A percentile compares a stretch with the other conserved stretches of the same genome.
These are phyloP conservation scores for Camponotus fellah DNA, from an alignment of 2,888 invertebrate genomes.

Conservation along the genomic window DNA sequence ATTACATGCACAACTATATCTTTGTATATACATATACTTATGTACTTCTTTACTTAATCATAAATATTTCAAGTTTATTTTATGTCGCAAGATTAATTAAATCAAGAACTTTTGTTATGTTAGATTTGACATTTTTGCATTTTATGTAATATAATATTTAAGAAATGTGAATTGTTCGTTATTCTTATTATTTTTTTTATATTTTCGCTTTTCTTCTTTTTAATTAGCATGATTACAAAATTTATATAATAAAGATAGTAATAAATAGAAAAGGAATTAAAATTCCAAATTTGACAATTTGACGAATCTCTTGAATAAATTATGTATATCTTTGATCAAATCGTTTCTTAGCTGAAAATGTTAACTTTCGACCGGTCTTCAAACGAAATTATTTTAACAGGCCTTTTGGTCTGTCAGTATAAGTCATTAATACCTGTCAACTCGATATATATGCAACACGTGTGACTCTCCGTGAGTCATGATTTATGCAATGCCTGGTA, in stretches of 20 bases:
- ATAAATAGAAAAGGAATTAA: background rate
- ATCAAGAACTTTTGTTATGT: background rate
- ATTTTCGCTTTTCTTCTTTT: background rate
- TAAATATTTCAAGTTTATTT: background rate
- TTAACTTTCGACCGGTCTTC: constrained; percentile 28
- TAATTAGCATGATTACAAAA: background rate
- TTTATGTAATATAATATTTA: background rate
- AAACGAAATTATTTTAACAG: constrained; percentile 41
- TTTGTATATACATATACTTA: background rate
- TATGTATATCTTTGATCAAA: background rate
- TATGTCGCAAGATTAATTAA: background rate
- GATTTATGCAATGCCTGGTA: constrained; percentile 60
- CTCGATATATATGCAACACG: constrained; percentile 44
- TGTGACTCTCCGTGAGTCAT: constrained; percentile 51
- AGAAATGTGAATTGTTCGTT: background rate
- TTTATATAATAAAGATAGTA: background rate
- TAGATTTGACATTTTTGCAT: background rate
- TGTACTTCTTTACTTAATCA: background rate
- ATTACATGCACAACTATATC: background rate
- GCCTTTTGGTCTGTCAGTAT: constrained; percentile 46
- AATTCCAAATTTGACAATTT: background rate
- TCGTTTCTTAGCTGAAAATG: constrained; percentile 27
- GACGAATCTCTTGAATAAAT: background rate
- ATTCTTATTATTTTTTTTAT: background rate
- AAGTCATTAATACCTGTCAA: constrained; percentile 58